Percentiles rank a stretch among this genome's conserved stretches.
Evolutionary conservation across 2,888 invertebrate species (phyloP).

Genomic region (Caenorhabditis uteleia): DNA sequence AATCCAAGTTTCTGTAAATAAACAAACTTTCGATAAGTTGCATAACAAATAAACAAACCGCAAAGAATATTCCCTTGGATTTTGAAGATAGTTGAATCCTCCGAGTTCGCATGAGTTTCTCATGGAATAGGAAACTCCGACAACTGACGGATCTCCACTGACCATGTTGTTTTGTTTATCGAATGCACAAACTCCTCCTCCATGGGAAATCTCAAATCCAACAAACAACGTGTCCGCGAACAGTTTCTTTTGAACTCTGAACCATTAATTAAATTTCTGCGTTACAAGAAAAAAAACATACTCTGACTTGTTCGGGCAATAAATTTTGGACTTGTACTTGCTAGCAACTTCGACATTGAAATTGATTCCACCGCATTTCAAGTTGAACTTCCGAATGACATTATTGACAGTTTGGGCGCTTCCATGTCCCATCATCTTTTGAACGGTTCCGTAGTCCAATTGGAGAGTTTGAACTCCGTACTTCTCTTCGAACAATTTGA

Average conservation of each 20-base stretch:
- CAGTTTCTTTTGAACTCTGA: constrained; percentile 2
- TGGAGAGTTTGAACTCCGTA: constrained; percentile 34
- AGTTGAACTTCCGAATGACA: constrained; percentile 44
- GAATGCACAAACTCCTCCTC: constrained; percentile 27
- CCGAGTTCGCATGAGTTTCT: constrained; percentile 12
- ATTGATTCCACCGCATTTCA: constrained; percentile 43
- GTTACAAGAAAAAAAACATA: background rate
- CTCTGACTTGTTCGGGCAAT: constrained; percentile 7
- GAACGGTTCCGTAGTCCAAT: constrained; percentile 7
- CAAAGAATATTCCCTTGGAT: constrained; percentile 10
- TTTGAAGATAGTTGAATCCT: constrained; percentile 26
- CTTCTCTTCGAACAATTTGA: constrained; percentile 31
- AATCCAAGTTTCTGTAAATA: background rate
- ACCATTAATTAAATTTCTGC: background rate
- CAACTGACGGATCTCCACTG: constrained; percentile 41
- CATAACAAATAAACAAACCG: background rate
- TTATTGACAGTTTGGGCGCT: constrained; percentile 37
- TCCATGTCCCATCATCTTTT: constrained; percentile 14
- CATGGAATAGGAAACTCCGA: constrained; percentile 36
- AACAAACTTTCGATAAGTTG: background rate
- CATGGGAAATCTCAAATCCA: constrained; percentile 44
- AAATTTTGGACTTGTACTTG: background rate
- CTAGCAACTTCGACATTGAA: constrained; percentile 19
- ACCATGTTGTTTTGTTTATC: constrained; percentile 24
- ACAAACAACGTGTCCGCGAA: constrained; percentile 30